phyloP scores from a whole-genome alignment of 2,113 vertebrate genomes.

The Pluvianellus socialis region DNA sequence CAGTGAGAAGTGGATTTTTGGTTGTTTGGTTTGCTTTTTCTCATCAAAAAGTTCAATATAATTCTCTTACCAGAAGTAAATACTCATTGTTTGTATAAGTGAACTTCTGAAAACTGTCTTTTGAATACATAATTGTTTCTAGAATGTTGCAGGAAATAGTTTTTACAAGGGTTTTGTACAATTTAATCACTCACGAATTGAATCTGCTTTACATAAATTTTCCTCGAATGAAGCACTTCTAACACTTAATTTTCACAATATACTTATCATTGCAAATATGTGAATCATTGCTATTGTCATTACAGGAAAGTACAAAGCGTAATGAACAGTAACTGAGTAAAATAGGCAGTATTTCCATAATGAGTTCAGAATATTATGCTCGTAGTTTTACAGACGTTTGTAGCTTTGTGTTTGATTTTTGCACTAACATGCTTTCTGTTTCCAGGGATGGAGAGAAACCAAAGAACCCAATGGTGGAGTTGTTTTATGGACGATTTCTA shows the following conservation, averaged over 20 bases:
- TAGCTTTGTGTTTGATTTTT: background rate
- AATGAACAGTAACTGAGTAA: background rate
- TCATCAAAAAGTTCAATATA: background rate
- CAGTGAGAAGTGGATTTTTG: background rate
- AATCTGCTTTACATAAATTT: background rate
- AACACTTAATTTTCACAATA: background rate
- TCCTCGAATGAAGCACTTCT: background rate
- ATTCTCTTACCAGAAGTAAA: background rate
- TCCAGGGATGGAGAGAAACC: constrained; percentile 94
- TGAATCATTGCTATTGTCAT: background rate
- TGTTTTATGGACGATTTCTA: constrained; percentile 96
- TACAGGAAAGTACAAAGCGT: background rate
- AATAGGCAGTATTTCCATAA: background rate
- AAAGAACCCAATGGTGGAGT: constrained; percentile 98
- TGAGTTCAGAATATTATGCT: background rate
- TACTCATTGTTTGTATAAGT: background rate
- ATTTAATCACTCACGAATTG: background rate
- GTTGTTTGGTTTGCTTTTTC: background rate
- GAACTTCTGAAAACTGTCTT: background rate
- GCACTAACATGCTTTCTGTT: background rate
- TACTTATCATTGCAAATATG: background rate
- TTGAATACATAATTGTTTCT: background rate
- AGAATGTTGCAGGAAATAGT: background rate
- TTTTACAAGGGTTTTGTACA: background rate
- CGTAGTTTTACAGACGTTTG: background rate